Percentiles rank a stretch among this genome's conserved stretches.
phyloP scores from a whole-genome alignment of 2,113 vertebrate species.

The Cercocebus atys region DNA sequence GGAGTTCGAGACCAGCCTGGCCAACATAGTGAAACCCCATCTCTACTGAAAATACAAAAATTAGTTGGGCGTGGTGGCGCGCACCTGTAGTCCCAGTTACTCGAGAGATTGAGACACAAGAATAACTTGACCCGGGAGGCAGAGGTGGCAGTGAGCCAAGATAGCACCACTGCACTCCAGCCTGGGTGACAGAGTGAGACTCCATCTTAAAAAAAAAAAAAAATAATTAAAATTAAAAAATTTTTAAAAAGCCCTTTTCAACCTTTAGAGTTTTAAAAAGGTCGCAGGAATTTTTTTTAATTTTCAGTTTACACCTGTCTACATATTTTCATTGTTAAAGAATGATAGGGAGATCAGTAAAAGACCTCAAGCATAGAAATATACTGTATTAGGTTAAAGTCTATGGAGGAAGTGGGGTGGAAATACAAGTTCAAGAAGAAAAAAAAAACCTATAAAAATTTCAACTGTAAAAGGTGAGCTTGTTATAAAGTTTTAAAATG shows the following conservation, averaged over 20 bases:
- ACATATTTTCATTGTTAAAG: neutral
- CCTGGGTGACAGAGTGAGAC: no score
- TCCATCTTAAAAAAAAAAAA: no score
- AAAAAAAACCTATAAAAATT: neutral
- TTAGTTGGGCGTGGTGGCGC: no score
- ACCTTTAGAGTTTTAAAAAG: neutral
- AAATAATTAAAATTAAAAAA: no score
- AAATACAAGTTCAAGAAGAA: slow-evolving; percentile 2
- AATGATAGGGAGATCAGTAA: neutral
- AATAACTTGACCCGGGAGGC: no score
- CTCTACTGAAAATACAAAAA: no score
- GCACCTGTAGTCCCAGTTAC: no score
- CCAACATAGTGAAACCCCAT: no score
- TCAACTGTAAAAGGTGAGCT: neutral
- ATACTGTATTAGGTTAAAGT: slow-evolving; percentile 11
- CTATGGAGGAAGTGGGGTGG: neutral
- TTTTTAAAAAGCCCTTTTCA: neutral
- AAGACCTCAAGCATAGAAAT: slow-evolving; percentile 26
- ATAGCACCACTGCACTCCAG: no score
- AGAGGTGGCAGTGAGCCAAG: no score
- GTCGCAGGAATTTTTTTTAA: neutral
- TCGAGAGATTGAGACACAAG: no score
- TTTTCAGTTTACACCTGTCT: neutral
- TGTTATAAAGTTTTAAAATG: slow-evolving; percentile 2
- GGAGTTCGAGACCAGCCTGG: no score